Evolutionary conservation across 2,797 vertebrate genomes (phyloP).

Genomic region (Antrozous pallidus): DNA sequence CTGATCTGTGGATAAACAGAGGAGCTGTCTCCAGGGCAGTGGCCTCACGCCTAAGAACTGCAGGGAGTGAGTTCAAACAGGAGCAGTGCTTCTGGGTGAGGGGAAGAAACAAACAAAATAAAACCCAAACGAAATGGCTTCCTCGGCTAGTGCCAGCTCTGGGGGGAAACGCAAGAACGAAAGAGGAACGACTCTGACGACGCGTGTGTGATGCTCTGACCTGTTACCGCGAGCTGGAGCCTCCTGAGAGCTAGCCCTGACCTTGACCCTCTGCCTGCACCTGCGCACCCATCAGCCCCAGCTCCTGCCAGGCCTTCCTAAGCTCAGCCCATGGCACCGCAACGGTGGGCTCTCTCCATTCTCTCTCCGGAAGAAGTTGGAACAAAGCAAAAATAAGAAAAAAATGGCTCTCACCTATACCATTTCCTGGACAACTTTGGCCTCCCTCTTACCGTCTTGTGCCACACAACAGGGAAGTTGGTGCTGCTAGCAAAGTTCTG

Average conservation of each 20-base stretch:
- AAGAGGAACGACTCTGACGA: background rate
- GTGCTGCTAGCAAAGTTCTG: conserved; percentile 97
- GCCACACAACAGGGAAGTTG: conserved; percentile 98
- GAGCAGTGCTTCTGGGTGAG: conserved; percentile 17
- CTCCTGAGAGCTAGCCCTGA: conserved; percentile 16
- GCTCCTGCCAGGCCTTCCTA: background rate
- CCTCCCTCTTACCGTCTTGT: conserved; percentile 96
- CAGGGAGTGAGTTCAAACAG: conserved; percentile 61
- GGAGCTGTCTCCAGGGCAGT: conserved; percentile 75
- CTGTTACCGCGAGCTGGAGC: conserved; percentile 9
- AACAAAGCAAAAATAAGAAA: background rate
- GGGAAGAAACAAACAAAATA: conserved; percentile 23
- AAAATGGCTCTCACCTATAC: conserved; percentile 89
- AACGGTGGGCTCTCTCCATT: background rate
- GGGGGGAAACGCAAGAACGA: background rate
- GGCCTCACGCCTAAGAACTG: conserved; percentile 67
- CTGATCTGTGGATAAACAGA: conserved; percentile 79
- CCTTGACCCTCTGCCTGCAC: background rate
- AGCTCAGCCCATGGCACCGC: background rate
- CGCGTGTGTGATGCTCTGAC: background rate
- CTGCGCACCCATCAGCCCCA: background rate
- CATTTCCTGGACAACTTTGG: conserved; percentile 96
- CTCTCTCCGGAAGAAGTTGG: background rate
- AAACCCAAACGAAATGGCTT: conserved; percentile 34
- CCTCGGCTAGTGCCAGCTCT: background rate